A percentile compares a stretch with the other conserved stretches of the same genome.
These are phyloP conservation scores for Phalacrocorax brasilianus DNA, from an alignment of 2,113 vertebrate species.

Conservation along the genomic window DNA sequence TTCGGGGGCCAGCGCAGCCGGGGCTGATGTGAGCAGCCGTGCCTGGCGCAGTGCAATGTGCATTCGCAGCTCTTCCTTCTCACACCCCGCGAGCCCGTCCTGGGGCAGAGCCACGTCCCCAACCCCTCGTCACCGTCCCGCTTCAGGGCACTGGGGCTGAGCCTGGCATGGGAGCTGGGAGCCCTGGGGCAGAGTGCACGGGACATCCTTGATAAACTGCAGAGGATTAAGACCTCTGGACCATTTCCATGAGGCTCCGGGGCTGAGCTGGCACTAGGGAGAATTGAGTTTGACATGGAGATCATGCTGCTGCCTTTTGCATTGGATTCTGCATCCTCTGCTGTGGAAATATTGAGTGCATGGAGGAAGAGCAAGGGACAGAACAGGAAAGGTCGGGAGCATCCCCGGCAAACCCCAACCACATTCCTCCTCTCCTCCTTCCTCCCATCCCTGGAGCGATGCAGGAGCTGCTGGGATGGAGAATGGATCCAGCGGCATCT, in stretches of 20 bases:
- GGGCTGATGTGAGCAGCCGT: rapidly evolving
- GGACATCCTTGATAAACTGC: neutral
- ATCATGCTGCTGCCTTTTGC: neutral
- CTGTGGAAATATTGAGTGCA: neutral
- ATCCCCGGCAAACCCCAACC: neutral
- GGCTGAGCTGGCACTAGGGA: constrained; percentile 11
- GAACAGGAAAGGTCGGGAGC: neutral
- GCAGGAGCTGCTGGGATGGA: neutral
- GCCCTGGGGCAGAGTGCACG: neutral
- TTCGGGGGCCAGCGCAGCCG: rapidly evolving
- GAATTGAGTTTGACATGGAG: constrained; percentile 47
- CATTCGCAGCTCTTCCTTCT: neutral
- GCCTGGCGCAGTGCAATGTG: rapidly evolving
- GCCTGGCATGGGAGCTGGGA: neutral
- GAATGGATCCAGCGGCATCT: neutral
- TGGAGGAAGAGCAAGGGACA: neutral
- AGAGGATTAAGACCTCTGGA: constrained; percentile 39
- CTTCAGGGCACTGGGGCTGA: neutral
- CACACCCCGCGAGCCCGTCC: rapidly evolving
- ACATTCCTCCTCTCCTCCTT: neutral
- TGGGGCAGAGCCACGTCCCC: rapidly evolving
- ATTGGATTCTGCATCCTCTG: neutral
- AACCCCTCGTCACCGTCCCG: rapidly evolving
- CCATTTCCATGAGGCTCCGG: neutral
- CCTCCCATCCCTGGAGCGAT: rapidly evolving